Evolutionary conservation across 2,113 vertebrate species (phyloP).

Genomic region (Coreoperca whiteheadi): DNA sequence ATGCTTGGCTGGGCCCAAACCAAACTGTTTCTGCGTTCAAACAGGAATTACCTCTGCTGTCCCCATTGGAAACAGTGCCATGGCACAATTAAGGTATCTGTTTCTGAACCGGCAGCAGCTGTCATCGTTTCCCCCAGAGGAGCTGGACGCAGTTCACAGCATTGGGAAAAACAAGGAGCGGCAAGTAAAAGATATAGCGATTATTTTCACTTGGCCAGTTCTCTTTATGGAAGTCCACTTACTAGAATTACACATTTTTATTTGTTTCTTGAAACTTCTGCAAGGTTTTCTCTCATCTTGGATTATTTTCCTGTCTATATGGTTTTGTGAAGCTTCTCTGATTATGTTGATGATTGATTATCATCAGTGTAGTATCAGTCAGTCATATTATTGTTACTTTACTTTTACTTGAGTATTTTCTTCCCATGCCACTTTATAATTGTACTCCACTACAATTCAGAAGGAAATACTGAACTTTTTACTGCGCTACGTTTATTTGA

Average conservation of each 20-base stretch:
- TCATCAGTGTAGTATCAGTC: background rate
- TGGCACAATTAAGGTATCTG: conserved; percentile 67
- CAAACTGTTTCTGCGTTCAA: conserved; percentile 63
- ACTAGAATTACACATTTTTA: background rate
- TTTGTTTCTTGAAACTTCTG: background rate
- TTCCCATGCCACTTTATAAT: background rate
- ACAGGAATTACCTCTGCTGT: conserved; percentile 58
- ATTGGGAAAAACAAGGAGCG: conserved; percentile 65
- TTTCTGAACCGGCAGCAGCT: conserved; percentile 66
- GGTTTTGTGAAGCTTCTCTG: background rate
- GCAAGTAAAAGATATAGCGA: conserved; percentile 28
- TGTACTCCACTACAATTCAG: too few species aligned
- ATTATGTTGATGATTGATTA: background rate
- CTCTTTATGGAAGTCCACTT: background rate
- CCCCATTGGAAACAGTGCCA: conserved; percentile 62
- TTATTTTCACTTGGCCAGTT: background rate
- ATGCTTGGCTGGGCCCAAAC: conserved; percentile 64
- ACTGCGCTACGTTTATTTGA: background rate
- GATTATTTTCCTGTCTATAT: background rate
- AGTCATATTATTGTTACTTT: background rate
- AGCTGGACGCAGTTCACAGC: conserved; percentile 18
- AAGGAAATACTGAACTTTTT: background rate
- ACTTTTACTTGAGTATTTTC: background rate
- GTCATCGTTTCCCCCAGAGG: conserved; percentile 53
- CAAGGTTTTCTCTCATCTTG: background rate